Evolutionary conservation across 2,888 invertebrate species (phyloP).

Genomic region (Drosophila diplacantha): DNA sequence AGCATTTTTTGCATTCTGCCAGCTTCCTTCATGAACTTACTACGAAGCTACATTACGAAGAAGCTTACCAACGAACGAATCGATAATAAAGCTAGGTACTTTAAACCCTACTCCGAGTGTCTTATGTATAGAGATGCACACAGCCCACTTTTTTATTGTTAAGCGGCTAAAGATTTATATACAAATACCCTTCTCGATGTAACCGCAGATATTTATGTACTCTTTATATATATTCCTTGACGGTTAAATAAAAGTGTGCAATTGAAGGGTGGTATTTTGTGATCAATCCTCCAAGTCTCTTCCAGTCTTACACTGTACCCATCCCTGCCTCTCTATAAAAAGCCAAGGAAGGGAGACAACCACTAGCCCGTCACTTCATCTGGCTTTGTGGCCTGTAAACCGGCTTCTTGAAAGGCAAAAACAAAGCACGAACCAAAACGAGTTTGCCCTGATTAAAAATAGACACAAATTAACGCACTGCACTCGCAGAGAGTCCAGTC

Average conservation of each 20-base stretch:
- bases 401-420: constrained; percentile 36
- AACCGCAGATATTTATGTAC: constrained; percentile 13
- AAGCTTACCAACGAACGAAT: constrained; percentile 14
- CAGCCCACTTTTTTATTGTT: constrained; percentile 14
- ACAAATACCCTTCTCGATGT: constrained; percentile 11
- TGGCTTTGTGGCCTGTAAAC: constrained; percentile 35
- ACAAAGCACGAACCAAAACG: constrained; percentile 29
- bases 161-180: constrained; percentile 18
- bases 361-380: constrained; percentile 1
- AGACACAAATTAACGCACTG: constrained; percentile 34
- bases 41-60: constrained; percentile 13
- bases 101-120: constrained; percentile 49
- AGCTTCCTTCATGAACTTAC: constrained; percentile 35
- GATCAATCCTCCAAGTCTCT: background rate
- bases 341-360: background rate
- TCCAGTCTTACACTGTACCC: background rate
- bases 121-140: constrained; percentile 36
- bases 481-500: background rate
- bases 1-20: constrained; percentile 26
- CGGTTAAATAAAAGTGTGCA: constrained; percentile 27
- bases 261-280: background rate
- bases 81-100: constrained; percentile 44
- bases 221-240: constrained; percentile 15
- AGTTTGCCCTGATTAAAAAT: constrained; percentile 45
- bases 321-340: background rate